Percentiles rank a stretch among this genome's conserved stretches.
Conservation (phyloP, 2,888 invertebrate genomes). For the Phortica okadai region DNA sequence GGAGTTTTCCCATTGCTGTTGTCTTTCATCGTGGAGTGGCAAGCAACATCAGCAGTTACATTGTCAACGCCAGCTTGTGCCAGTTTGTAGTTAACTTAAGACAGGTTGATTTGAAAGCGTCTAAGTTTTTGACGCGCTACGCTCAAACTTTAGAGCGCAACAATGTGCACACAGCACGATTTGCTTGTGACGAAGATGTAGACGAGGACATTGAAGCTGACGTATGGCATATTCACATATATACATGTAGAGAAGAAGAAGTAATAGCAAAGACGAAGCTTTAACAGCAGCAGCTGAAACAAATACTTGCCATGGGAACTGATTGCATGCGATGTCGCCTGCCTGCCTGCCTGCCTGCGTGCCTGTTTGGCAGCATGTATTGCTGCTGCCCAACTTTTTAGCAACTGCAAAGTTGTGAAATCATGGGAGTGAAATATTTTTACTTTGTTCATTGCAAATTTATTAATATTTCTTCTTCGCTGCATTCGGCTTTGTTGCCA, state of each 20-base stretch:
- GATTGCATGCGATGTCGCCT: neutral
- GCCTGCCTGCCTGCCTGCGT: neutral
- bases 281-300: neutral
- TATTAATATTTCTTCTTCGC: constrained; percentile 55
- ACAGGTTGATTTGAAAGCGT: constrained; percentile 18
- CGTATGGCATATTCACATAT: constrained; percentile 13
- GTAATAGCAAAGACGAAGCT: neutral
- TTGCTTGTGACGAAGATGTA: neutral
- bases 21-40: neutral
- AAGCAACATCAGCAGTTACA: neutral
- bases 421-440: constrained; percentile 66
- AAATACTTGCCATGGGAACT: constrained; percentile 26
- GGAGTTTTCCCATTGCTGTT: neutral
- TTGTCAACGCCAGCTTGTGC: neutral
- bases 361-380: neutral
- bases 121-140: constrained; percentile 23
- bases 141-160: neutral
- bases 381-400: constrained; percentile 19
- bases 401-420: constrained; percentile 56
- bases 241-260: neutral
- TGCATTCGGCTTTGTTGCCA: constrained; percentile 2
- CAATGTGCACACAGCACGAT: neutral
- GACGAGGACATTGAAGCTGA: neutral
- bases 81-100: neutral
- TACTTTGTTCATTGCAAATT: constrained; percentile 62